phyloP scores from a whole-genome alignment of 2,888 invertebrate genomes.

The Ophion obscuratus region DNA sequence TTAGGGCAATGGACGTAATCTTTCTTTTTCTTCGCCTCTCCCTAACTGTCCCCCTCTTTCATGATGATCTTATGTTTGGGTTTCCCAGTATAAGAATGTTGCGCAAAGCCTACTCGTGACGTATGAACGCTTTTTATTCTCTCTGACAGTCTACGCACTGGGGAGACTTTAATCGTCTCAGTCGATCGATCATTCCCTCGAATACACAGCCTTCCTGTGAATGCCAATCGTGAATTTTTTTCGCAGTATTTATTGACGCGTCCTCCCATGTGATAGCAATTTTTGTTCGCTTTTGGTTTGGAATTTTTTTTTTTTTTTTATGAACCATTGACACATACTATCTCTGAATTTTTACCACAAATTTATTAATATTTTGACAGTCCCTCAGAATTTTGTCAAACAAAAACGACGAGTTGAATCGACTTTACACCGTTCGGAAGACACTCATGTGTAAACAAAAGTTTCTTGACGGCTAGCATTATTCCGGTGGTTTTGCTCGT shows the following conservation, averaged over 20 bases:
- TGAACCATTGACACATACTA: no score
- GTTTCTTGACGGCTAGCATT: no score
- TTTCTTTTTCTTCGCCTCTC: not conserved
- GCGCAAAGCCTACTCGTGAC: not conserved
- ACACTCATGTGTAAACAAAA: no score
- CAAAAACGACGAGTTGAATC: no score
- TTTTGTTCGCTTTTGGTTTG: no score
- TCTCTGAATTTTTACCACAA: no score
- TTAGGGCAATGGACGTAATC: not conserved
- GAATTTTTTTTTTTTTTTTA: no score
- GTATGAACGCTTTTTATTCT: not conserved
- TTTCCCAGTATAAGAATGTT: not conserved
- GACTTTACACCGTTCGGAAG: no score
- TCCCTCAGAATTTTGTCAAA: no score
- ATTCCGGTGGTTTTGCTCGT: no score
- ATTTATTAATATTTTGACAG: no score
- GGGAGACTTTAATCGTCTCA: not conserved
- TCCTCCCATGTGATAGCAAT: no score
- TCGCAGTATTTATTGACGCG: not conserved
- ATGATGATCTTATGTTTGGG: constrained; percentile 19
- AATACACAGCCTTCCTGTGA: not conserved
- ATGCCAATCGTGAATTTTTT: not conserved
- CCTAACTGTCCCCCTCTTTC: not conserved
- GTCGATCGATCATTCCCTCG: not conserved
- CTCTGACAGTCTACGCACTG: not conserved